phyloP scores from a whole-genome alignment of 1,140 invertebrate genomes.

The Tetragnatha versicolor region DNA sequence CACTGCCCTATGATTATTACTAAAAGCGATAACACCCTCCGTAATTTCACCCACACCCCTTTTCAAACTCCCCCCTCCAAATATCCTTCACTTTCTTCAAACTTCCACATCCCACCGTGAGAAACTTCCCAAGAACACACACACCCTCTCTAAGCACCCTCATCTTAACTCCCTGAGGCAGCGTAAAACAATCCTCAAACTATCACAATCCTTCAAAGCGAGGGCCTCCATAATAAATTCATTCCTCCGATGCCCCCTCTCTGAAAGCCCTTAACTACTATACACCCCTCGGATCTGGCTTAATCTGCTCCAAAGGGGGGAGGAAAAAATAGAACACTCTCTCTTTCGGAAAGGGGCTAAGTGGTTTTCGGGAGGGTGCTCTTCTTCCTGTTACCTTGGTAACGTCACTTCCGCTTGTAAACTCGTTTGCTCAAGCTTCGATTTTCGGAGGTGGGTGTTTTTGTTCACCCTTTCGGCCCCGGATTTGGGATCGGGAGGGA shows the following conservation, averaged over 20 bases:
- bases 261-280: constrained; percentile 10
- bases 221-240: constrained; percentile 1
- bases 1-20: too few species aligned
- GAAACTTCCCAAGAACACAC: neutral
- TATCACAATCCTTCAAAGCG: neutral
- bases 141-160: neutral
- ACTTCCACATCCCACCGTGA: neutral
- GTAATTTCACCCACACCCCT: too few species aligned
- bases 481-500: neutral
- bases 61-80: too few species aligned
- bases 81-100: too few species aligned
- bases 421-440: constrained; percentile 19
- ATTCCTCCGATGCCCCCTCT: neutral
- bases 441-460: constrained; percentile 19
- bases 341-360: neutral
- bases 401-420: constrained; percentile 43
- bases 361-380: neutral
- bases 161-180: neutral
- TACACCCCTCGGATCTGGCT: neutral
- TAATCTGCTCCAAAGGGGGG: neutral
- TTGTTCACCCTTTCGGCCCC: neutral
- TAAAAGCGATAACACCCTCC: too few species aligned
- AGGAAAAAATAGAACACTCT: too few species aligned
- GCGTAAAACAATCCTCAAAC: neutral
- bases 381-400: constrained; percentile 40